Conservation (phyloP, 2,797 vertebrate species). For the Myotis pilosus region DNA sequence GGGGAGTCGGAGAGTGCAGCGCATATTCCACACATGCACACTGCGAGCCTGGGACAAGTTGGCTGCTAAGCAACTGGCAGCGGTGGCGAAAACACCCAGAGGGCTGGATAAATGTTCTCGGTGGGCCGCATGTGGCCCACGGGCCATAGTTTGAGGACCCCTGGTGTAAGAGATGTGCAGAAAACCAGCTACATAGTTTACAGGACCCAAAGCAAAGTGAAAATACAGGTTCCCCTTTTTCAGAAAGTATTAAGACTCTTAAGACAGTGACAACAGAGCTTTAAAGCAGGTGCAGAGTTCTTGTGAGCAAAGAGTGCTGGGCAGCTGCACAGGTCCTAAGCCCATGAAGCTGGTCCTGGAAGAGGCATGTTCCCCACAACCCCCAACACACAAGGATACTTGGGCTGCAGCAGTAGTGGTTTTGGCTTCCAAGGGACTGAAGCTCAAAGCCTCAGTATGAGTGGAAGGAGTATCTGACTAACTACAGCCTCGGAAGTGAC, state of each 20-base stretch:
- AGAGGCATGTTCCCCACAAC: not conserved
- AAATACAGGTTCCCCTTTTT: not conserved
- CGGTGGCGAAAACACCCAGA: too few relatives aligned
- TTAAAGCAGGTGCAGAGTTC: not conserved
- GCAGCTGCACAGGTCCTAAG: not conserved
- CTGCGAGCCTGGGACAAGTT: too few relatives aligned
- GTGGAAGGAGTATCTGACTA: not conserved
- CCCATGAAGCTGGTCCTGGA: not conserved
- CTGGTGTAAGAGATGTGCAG: not conserved
- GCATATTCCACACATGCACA: too few relatives aligned
- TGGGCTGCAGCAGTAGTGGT: not conserved
- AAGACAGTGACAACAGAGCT: not conserved
- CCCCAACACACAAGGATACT: not conserved
- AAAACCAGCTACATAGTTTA: not conserved
- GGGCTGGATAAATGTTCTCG: too few relatives aligned
- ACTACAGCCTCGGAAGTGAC: not conserved
- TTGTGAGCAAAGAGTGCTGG: accelerated
- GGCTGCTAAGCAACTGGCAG: too few relatives aligned
- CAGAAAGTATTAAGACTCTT: not conserved
- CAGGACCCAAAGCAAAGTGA: not conserved
- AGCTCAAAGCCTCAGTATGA: not conserved
- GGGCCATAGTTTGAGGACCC: too few relatives aligned
- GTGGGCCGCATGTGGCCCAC: too few relatives aligned
- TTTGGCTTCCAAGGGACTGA: not conserved
- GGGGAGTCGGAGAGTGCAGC: too few relatives aligned